Base-by-base conservation (phyloP, 2,888 invertebrate species). In the Eupithecia subumbrata region DNA sequence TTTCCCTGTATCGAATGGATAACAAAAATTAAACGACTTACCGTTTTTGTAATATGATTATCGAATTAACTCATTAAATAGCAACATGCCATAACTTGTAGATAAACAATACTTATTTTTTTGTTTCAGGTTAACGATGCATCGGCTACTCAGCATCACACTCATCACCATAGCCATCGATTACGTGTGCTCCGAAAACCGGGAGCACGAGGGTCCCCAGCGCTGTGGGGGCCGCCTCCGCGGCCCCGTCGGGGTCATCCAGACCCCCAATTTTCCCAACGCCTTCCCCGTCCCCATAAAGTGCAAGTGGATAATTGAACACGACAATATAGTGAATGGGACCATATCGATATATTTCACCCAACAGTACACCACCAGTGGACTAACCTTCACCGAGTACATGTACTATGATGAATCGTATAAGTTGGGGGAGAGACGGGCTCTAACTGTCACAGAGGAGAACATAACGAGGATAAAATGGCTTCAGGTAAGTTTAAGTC, bases 311-410 rank as follows among this genome's bases (percentile, higher is more conserved):
- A 95, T 98, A 76, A 97, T 98, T 87, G 91, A 93, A 77, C 97
- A 98, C 86, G 97, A 97, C 37, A 66, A n/a, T n/a, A 96, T 97
- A 79, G 95, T 95, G 76, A 97, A 97, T 83, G 96, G 96, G 14
- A 96, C 97, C 71, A 98, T 98, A 86, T 96, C 97, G 81, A 96
- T 98, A 80, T 98, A 98, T 88, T 96, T 98, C 83, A 98, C 98
- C 2, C 98, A 98, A 87, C 96, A 98, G 83, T 98, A 97, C 93
- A 97, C 98, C 66, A 96, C 97, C 82, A 96, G 97, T 84, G 98
- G 97, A 0, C 91, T 97, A 12, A 96, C 96, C 69, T 97, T 97
- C 88, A 97, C 97, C 43, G 97, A 97, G 88, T 97, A 97, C 86
- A 96, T 96, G 89, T 97, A 97, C 83, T 97, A 97, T 87, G 97